phyloP scores from a whole-genome alignment of 2,113 vertebrate species.

The Archilochus colubris region DNA sequence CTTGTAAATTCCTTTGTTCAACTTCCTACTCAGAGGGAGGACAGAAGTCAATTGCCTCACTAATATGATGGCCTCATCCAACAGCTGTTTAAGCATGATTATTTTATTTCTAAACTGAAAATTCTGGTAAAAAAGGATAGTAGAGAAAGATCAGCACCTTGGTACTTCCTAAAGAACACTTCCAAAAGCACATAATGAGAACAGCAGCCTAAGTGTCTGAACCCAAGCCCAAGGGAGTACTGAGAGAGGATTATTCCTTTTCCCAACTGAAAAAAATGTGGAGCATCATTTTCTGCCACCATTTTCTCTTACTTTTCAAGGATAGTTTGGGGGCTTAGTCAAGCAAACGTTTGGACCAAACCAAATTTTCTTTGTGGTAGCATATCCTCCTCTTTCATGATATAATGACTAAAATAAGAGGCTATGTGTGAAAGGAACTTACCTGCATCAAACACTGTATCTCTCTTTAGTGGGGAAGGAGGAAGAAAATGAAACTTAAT shows the following conservation, averaged over 20 bases:
- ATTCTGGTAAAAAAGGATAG: background rate
- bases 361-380: background rate
- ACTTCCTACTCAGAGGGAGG: background rate
- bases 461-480: background rate
- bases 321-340: background rate
- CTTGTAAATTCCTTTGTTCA: background rate
- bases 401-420: background rate
- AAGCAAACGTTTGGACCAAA: background rate
- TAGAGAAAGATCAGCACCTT: background rate
- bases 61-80: background rate
- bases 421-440: fast-evolving
- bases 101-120: background rate
- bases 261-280: background rate
- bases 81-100: background rate
- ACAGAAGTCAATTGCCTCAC: background rate
- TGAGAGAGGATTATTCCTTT: background rate
- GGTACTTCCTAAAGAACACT: background rate
- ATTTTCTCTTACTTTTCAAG: background rate
- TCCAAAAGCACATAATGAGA: background rate
- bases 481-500: background rate
- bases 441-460: background rate
- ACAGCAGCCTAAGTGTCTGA: background rate
- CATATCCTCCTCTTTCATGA: background rate
- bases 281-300: background rate
- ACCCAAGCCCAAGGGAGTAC: background rate